phyloP scores from a whole-genome alignment of 1,140 invertebrate species.

The Triops longicaudatus region DNA sequence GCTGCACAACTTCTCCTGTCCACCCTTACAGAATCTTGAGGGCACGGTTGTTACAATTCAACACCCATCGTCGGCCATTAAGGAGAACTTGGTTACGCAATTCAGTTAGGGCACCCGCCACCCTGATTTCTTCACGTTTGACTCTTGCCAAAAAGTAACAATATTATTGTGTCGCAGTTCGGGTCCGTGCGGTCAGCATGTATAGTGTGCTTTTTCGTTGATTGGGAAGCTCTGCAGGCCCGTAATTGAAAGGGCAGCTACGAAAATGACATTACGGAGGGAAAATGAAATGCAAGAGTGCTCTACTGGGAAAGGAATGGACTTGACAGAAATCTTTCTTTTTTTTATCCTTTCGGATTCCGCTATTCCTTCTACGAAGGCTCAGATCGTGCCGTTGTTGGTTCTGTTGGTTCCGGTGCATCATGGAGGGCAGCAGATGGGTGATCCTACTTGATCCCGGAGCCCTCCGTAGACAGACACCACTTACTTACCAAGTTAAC shows the following conservation, averaged over 20 bases:
- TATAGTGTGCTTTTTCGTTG: not conserved
- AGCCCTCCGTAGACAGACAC: not conserved
- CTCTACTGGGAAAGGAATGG: not conserved
- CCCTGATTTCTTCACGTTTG: not conserved
- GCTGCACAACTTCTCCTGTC: not conserved
- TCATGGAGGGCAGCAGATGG: not conserved
- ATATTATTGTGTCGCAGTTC: not conserved
- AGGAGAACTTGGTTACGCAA: not conserved
- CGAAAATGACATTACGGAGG: not conserved
- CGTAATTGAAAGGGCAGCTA: not conserved
- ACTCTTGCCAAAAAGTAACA: not conserved
- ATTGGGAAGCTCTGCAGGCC: not conserved
- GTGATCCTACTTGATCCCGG: slow-evolving; percentile 3
- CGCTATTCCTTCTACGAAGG: not conserved
- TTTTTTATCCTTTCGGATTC: not conserved
- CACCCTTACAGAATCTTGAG: not conserved
- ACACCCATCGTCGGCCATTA: not conserved
- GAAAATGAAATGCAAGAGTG: not conserved
- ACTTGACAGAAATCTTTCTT: not conserved
- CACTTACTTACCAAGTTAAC: slow-evolving; percentile 12
- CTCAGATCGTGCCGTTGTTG: not conserved
- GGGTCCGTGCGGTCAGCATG: too few relatives aligned
- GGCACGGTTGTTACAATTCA: not conserved
- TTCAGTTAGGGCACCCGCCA: not conserved
- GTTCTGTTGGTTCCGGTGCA: not conserved